phyloP scores from a whole-genome alignment of 2,113 vertebrate genomes.

The Ctenomys sociabilis region DNA sequence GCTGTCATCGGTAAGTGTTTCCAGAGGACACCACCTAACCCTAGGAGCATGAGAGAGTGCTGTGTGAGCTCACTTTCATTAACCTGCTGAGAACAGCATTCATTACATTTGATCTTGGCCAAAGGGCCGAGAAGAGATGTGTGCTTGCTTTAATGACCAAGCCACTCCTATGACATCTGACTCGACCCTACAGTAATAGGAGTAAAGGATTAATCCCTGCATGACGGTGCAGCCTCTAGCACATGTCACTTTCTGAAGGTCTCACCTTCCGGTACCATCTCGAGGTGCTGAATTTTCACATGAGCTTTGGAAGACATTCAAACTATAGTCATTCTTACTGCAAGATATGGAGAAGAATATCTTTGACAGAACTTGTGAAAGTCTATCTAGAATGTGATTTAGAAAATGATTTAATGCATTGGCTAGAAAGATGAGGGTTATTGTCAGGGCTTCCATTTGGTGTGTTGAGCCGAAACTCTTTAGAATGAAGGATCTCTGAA shows the following conservation, averaged over 20 bases:
- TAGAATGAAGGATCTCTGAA: not conserved
- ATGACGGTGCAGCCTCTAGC: too few species aligned
- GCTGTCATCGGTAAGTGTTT: too few species aligned
- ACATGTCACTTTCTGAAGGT: not conserved
- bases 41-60: not conserved
- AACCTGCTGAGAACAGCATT: not conserved
- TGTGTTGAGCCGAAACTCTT: not conserved
- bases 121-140: not conserved
- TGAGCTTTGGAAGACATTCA: not conserved
- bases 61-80: not conserved
- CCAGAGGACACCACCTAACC: not conserved
- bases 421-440: not conserved
- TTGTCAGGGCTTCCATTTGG: not conserved
- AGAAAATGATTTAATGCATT: constrained; percentile 14
- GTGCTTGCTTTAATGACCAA: not conserved
- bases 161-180: not conserved
- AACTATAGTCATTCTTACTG: not conserved
- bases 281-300: not conserved
- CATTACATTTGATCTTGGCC: not conserved
- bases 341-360: not conserved
- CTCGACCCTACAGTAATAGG: not conserved
- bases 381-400: not conserved
- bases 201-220: not conserved
- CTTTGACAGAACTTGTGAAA: not conserved
- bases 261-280: not conserved